Base-by-base conservation (phyloP, 2,113 vertebrate species). In the Microtus montanus region DNA sequence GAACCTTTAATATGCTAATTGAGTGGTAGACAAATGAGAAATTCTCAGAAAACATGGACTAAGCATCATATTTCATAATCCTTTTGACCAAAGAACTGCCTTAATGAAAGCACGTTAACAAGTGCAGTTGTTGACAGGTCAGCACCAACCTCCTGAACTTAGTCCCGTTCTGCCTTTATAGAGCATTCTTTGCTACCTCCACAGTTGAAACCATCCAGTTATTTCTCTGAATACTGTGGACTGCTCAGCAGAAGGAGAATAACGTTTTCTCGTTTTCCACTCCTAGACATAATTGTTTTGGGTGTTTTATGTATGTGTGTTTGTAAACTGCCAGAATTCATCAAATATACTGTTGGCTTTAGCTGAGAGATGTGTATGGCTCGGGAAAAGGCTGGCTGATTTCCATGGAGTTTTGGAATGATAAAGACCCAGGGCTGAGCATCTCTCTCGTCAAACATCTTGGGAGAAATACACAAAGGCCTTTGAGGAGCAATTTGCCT, bases 401-500 rank as follows among this genome's bases (percentile, higher is more conserved):
- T 73, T 88, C 75, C 90, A 87, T 90, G 77, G 96, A 96, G 75
- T 44, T 44, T 78, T 68, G 24, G 7, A 44, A 26, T 83, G 92
- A 92, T 89, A 52, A 96, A 94, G 73, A 70, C 3, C 8, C 52
- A 12, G 73, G 82, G 58, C 28, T 41, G 71, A 96, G 92, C 71
- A 24, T 38, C 58, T 89, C 47, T 83, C 87, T 78, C 85, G 78
- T 96, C 91, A 89, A 58, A 85, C 2, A 52, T 64, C 73, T 87
- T 90, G 80, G 17, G 90, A 90, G 28, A 90, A 79, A 75, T 66
- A 92, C 14, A 49, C 79, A 95, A 89, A 96, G 54, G 38, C 26
- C 79, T 95, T 96, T 93, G 87, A 90, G 83, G 10, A 91, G 79
- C 28, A 86, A 61, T 93, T 97, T 97, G 97, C 85, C 80, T 96